Base-by-base conservation (phyloP, 2,888 invertebrate species). In the Dynastes grantii region DNA sequence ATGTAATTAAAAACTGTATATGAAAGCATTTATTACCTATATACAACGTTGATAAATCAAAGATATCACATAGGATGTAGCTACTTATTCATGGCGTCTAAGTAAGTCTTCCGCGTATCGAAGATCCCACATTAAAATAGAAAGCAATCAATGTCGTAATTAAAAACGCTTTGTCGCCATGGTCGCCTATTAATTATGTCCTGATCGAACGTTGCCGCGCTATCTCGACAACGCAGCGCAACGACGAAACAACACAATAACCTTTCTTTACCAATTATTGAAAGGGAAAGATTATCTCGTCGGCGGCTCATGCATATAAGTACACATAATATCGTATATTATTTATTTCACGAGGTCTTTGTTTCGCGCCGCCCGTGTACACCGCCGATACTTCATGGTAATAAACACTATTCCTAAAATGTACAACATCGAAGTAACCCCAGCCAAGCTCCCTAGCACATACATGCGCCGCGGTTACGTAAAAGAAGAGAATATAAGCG, bases 401-500 rank as follows among this genome's bases (percentile, higher is more conserved):
- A 58, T 71, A 58, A 58, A 71, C 71, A 71, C 71, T 51, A 51
- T 71, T 71, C 58, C 37, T 71, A 32, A 71, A 55, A 32, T 37
- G 58, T 37, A 71, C 58, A 71, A 49, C 22, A 27, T 37, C 5
- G 8, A 2, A 16, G 27, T 49, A 53, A 65, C 37, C 27, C 9
- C 11, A 37, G 45, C 6, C 64, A 13, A n/a, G 22, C 27, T 55
- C 22, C 45, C 9, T 11, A 45, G 45, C 45, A 45, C 8, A 45
- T 45, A 8, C 45, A 45, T 58, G n/a, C 58, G 37, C 58, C 55
- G 71, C 22, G 16, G 55, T 71, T 71, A 71, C 55, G 71, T 71
- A 71, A 71, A 71, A 71, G 71, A 71, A 71, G 37, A 45, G 45
- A 71, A 71, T 71, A 71, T 71, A 71, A 71, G 71, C 58, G 71